Evolutionary conservation across 2,797 vertebrate genomes (phyloP).

Genomic region (Vespertilio murinus): DNA sequence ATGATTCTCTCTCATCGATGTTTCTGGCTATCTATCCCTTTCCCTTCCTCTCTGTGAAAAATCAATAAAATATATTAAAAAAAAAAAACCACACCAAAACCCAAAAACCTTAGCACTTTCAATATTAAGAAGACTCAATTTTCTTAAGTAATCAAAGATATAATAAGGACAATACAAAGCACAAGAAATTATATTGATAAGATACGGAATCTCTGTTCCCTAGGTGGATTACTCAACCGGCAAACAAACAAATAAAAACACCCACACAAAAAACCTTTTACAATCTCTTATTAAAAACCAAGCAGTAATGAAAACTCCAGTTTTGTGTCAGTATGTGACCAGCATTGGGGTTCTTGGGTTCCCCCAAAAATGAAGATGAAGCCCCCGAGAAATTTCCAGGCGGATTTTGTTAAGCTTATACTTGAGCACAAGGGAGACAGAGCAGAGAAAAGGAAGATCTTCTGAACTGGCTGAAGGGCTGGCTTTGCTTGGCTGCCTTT

Average conservation of each 20-base stretch:
- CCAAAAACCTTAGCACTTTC: not conserved
- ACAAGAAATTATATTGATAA: conserved; percentile 30
- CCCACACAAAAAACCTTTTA: not conserved
- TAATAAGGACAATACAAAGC: not conserved
- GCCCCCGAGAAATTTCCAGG: not conserved
- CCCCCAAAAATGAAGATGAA: not conserved
- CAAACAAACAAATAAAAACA: not conserved
- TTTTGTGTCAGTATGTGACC: not conserved
- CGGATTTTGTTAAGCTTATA: not conserved
- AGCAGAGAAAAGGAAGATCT: not conserved
- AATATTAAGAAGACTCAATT: not conserved
- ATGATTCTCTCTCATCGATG: too few relatives aligned
- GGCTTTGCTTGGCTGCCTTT: not conserved
- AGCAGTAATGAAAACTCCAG: not conserved
- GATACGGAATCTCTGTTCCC: not conserved
- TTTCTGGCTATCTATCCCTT: too few relatives aligned
- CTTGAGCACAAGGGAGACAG: not conserved
- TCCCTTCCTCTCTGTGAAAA: too few relatives aligned
- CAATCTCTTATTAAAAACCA: not conserved
- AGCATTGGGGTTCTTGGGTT: not conserved
- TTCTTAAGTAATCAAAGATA: not conserved
- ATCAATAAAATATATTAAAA: too few relatives aligned
- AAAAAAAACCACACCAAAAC: too few relatives aligned
- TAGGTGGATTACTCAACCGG: not conserved
- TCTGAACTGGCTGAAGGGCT: not conserved